A percentile compares a stretch with the other conserved stretches of the same genome.
Conservation (phyloP, 2,113 vertebrate genomes). For the Lamprotornis superbus region DNA sequence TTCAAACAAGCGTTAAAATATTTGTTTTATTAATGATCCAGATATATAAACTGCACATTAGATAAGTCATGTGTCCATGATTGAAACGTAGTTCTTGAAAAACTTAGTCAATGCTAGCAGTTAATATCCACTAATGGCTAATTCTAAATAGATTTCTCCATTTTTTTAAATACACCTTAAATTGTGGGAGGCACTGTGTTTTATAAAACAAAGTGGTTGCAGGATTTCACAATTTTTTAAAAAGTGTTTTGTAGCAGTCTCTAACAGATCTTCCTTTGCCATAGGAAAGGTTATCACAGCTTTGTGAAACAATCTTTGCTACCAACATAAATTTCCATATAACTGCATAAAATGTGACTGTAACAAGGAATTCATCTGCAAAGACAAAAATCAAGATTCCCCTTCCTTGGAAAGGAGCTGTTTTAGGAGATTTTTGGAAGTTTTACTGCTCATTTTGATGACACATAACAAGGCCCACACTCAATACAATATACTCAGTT, state of each 20-base stretch:
- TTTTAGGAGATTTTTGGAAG: background rate
- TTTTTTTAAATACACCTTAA: background rate
- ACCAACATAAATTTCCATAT: background rate
- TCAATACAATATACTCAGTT: background rate
- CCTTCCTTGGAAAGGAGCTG: background rate
- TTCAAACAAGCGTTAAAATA: background rate
- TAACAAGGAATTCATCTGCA: background rate
- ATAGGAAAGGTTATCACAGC: background rate
- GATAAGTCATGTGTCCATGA: background rate
- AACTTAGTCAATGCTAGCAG: background rate
- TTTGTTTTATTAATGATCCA: constrained; percentile 7
- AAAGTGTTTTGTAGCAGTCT: background rate
- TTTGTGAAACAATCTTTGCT: background rate
- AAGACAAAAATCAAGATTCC: background rate
- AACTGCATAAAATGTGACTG: background rate
- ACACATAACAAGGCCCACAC: background rate
- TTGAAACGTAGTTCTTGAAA: constrained; percentile 25
- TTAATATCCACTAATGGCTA: constrained; percentile 12
- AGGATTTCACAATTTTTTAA: background rate
- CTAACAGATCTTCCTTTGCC: background rate
- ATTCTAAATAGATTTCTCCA: background rate
- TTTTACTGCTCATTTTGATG: background rate
- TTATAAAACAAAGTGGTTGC: background rate
- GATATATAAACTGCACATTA: background rate
- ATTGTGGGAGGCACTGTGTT: background rate